These are phyloP conservation scores for Sepioteuthis lessoniana DNA, from an alignment of 2,888 invertebrate species.

Conservation along the genomic window DNA sequence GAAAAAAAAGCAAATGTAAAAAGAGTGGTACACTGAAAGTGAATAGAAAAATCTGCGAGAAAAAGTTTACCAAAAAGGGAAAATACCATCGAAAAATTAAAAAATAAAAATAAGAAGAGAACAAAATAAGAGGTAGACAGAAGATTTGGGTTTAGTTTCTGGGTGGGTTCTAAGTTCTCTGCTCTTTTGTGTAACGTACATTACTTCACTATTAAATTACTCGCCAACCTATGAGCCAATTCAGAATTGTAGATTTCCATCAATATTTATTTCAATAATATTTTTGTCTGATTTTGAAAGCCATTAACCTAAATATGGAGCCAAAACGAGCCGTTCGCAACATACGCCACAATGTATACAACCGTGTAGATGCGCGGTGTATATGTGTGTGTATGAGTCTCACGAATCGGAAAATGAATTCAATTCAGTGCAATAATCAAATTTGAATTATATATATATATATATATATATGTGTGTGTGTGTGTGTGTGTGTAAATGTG, in stretches of 20 bases:
- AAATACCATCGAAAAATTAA: no score
- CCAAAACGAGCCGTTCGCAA: rapidly evolving
- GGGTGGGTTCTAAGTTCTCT: neutral
- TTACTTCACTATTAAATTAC: neutral
- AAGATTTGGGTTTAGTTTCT: neutral
- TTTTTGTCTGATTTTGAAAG: neutral
- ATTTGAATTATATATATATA: neutral
- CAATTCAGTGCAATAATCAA: no score
- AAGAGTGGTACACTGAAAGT: no score
- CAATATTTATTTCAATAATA: neutral
- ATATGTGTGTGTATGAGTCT: no score
- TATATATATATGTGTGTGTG: neutral
- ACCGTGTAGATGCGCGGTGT: no score
- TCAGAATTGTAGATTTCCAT: neutral
- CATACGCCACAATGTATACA: neutral
- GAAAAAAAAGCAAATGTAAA: no score
- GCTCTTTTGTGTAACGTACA: neutral
- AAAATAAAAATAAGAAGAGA: no score
- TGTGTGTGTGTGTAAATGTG: neutral
- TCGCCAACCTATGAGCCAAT: neutral
- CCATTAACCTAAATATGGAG: neutral
- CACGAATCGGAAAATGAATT: no score
- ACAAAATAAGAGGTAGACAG: no score
- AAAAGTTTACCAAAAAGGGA: no score
- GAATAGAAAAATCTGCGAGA: no score